A percentile compares a stretch with the other conserved stretches of the same genome.
These are phyloP conservation scores for Drosophila leonis DNA, from an alignment of 2,888 invertebrate species.

Conservation along the genomic window DNA sequence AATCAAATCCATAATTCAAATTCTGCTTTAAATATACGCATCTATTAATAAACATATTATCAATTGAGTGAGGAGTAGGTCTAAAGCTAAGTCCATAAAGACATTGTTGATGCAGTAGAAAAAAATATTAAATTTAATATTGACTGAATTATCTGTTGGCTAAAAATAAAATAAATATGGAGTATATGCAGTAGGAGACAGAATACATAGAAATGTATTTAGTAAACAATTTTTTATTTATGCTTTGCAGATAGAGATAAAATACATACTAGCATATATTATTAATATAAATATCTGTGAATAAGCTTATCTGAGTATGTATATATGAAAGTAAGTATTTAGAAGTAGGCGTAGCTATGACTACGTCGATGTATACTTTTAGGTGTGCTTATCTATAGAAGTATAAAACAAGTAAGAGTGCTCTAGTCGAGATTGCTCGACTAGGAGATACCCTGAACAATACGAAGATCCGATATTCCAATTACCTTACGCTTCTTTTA, in stretches of 20 bases:
- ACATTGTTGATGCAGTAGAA: not conserved
- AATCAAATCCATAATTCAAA: not conserved
- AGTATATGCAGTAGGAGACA: not conserved
- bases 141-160: slow-evolving; percentile 5
- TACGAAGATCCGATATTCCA: no score
- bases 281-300: not conserved
- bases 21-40: not conserved
- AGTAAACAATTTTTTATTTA: not conserved
- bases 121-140: not conserved
- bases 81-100: not conserved
- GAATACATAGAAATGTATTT: no score
- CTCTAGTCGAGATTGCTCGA: no score
- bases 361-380: not conserved
- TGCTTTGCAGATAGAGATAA: not conserved
- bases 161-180: not conserved
- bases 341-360: slow-evolving; percentile 2
- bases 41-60: slow-evolving; percentile 15
- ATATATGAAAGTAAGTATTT: not conserved
- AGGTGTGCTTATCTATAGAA: not conserved
- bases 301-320: not conserved
- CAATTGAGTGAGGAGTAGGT: not conserved
- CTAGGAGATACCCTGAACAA: no score
- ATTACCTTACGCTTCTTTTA: no score
- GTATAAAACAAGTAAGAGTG: no score
- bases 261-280: no score